Base-by-base conservation (phyloP, 1,140 invertebrate genomes). In the Microplitis mediator region DNA sequence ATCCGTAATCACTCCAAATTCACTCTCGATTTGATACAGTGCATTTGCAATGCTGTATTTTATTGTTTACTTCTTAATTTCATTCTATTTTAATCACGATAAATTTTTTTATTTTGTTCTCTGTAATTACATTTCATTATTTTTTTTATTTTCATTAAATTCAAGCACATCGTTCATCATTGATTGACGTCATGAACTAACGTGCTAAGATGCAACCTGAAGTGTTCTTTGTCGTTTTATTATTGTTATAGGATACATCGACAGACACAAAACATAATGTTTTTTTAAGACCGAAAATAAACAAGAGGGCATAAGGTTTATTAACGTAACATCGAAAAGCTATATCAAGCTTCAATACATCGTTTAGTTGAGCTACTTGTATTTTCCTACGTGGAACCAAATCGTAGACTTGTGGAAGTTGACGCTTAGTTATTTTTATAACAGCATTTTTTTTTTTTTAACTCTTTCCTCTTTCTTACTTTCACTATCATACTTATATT, bases 281-380 rank as follows among this genome's bases (percentile, higher is more conserved):
- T 67, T 54, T 54, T 67, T 67, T 34, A 35, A 3, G 23, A 16
- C 51, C 51, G 32, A 8, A 61, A 31, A 67, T 67, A 67, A 67
- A 67, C 50, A 67, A 11, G 16, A 35, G 32, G 32, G 50, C 65
- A 54, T 52, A 50, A 54, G 65, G 65, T 67, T 67, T 67, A 67
- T 67, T 67, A 65, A 65, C 39, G 63, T 36, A 51, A 51, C 14
- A 8, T 16, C 36, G 36, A 65, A 65, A 65, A 65, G 50, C 39
- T 65, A 65, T 65, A 36, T 16, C 35, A 50, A 9, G 16, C 56
- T 6, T 45, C 39, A 45, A 45, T 45, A 45, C 39, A 23, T 66
- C 5, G 8, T 31, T 66, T 66, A 23, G 23, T 45, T 50, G 14
- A 45, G 52, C 5, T 16, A 9, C 60, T 51, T 52, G 51, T 31